phyloP scores from a whole-genome alignment of 2,797 vertebrate genomes.

The Chelonia mydas region DNA sequence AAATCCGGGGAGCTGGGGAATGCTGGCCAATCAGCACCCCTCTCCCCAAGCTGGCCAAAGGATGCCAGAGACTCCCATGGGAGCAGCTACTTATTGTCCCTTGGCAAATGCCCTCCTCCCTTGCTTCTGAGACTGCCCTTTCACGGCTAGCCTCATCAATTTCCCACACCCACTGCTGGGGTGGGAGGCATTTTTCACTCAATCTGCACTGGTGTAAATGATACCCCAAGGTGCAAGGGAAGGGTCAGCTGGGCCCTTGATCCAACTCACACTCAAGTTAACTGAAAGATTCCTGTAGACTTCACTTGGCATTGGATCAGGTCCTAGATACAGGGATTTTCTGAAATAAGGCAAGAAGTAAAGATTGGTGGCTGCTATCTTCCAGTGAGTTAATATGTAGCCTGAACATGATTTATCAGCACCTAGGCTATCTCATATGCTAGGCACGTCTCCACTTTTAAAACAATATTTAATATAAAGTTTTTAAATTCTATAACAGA shows the following conservation, averaged over 20 bases:
- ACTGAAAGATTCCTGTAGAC: neutral
- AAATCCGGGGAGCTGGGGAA: too few species aligned
- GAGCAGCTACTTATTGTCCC: too few species aligned
- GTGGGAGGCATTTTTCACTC: too few species aligned
- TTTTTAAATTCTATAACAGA: neutral
- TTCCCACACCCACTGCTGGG: too few species aligned
- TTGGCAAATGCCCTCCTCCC: too few species aligned
- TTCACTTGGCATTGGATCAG: neutral
- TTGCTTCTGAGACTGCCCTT: too few species aligned
- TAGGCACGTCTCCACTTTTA: neutral
- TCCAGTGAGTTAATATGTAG: neutral
- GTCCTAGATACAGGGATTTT: neutral
- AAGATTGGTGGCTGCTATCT: neutral
- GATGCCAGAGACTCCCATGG: too few species aligned
- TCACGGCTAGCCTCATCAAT: too few species aligned
- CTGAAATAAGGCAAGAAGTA: neutral
- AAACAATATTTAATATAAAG: neutral
- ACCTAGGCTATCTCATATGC: neutral
- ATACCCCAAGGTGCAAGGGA: neutral
- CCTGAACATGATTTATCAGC: neutral
- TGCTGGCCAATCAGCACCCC: too few species aligned
- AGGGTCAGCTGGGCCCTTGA: neutral
- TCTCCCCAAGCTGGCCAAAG: too few species aligned
- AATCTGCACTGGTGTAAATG: too few species aligned
- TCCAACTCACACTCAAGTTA: neutral